These are phyloP conservation scores for Mycogona germanica DNA, from an alignment of 2,888 invertebrate species.

Conservation along the genomic window DNA sequence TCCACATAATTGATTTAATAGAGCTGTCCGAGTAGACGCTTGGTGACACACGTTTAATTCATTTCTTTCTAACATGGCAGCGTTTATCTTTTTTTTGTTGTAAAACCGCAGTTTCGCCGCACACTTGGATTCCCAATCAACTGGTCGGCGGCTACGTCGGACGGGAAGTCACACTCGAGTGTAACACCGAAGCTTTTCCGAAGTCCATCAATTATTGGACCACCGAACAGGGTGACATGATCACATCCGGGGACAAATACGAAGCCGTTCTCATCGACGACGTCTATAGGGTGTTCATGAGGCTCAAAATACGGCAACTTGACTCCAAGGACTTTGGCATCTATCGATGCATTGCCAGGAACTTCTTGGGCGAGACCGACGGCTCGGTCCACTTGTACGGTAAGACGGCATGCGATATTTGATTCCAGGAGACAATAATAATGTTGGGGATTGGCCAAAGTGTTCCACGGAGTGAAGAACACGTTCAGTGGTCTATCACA, in stretches of 20 bases:
- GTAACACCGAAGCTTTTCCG: slow-evolving; percentile 28
- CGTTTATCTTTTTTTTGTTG: no score
- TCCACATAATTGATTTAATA: no score
- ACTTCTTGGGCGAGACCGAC: slow-evolving; percentile 28
- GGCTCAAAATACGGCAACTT: slow-evolving; percentile 40
- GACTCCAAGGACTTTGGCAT: slow-evolving; percentile 35
- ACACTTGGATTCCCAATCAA: slow-evolving; percentile 29
- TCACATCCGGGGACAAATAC: slow-evolving; percentile 23
- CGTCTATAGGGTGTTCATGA: slow-evolving; percentile 26
- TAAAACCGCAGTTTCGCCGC: slow-evolving; percentile 27
- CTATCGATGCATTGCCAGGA: slow-evolving; percentile 28
- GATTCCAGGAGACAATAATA: no score
- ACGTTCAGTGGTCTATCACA: no score
- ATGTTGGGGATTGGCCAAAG: no score
- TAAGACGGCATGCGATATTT: no score
- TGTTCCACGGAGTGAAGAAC: no score
- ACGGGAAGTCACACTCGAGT: slow-evolving; percentile 25
- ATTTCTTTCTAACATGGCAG: no score
- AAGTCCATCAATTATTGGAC: slow-evolving; percentile 28
- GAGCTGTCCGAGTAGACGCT: no score
- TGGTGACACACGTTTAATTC: no score
- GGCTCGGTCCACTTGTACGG: slow-evolving; percentile 27
- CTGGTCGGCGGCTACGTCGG: slow-evolving; percentile 26
- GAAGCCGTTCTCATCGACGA: slow-evolving; percentile 18
- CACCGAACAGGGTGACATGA: slow-evolving; percentile 25